Evolutionary conservation across 2,797 vertebrate genomes (phyloP).

Genomic region (Enteromius fasciolatus): DNA sequence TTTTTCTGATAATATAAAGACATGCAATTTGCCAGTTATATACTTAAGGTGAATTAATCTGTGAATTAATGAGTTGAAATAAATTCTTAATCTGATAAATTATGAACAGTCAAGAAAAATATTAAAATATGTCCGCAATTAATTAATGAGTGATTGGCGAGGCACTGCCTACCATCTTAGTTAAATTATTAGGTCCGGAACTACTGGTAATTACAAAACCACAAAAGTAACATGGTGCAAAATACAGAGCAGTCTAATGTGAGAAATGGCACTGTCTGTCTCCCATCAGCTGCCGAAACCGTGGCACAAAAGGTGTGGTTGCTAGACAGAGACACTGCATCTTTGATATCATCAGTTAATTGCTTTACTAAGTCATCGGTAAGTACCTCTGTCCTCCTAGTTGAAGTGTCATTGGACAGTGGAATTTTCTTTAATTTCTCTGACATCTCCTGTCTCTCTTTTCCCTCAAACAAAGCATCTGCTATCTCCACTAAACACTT

Average conservation of each 20-base stretch:
- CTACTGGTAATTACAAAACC: too few relatives aligned
- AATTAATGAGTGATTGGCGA: background rate
- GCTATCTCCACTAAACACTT: too few relatives aligned
- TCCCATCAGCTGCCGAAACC: background rate
- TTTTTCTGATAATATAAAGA: background rate
- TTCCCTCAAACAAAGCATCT: too few relatives aligned
- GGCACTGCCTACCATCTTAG: background rate
- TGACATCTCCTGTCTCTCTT: too few relatives aligned
- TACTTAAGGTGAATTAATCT: background rate
- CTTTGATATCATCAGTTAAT: constrained; percentile 11
- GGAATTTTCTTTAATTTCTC: too few relatives aligned
- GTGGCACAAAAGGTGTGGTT: constrained; percentile 7
- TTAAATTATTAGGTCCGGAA: background rate
- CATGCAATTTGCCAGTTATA: background rate
- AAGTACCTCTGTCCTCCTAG: too few relatives aligned
- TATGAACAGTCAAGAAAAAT: background rate
- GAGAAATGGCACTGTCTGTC: constrained; percentile 8
- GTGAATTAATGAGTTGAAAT: background rate
- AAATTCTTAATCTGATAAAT: background rate
- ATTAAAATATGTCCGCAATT: background rate
- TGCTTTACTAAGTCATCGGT: background rate
- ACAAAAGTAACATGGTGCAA: background rate
- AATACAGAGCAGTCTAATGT: constrained; percentile 10
- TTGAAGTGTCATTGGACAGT: too few relatives aligned
- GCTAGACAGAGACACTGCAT: background rate